These are phyloP conservation scores for Danio choprae DNA, from an alignment of 2,797 vertebrate species.

Conservation along the genomic window DNA sequence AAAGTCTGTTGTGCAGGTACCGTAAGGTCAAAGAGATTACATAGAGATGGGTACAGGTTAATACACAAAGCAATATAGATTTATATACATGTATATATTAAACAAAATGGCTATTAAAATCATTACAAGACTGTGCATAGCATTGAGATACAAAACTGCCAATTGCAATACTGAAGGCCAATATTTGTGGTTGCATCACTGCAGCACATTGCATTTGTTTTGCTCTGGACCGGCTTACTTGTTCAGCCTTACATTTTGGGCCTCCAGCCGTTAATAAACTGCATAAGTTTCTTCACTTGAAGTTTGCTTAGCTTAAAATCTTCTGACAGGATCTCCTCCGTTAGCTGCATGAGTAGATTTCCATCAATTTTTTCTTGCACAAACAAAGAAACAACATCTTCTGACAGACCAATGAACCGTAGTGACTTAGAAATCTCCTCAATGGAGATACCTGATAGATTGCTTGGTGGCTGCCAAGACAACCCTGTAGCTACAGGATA, in stretches of 20 bases:
- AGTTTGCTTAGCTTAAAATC: constrained; percentile 98
- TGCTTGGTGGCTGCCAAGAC: constrained; percentile 71
- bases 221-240: constrained; percentile 31
- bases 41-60: constrained; percentile 63
- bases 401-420: constrained; percentile 93
- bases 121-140: constrained; percentile 83
- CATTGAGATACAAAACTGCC: constrained; percentile 79
- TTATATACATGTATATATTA: constrained; percentile 53
- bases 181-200: constrained; percentile 62
- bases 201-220: constrained; percentile 54
- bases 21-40: constrained; percentile 54
- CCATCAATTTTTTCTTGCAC: constrained; percentile 96
- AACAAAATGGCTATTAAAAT: constrained; percentile 75
- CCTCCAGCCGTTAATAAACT: constrained; percentile 98
- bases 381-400: constrained; percentile 90
- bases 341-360: constrained; percentile 94
- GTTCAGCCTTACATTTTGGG: constrained; percentile 87
- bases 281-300: constrained; percentile 97
- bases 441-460: constrained; percentile 90
- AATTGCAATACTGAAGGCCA: constrained; percentile 80
- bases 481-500: constrained; percentile 69
- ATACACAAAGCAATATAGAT: constrained; percentile 77
- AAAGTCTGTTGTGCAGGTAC: constrained; percentile 61
- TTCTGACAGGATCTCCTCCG: constrained; percentile 94
- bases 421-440: constrained; percentile 94